Evolutionary conservation across 2,888 invertebrate genomes (phyloP).

Genomic region (Aporophyla nigra): DNA sequence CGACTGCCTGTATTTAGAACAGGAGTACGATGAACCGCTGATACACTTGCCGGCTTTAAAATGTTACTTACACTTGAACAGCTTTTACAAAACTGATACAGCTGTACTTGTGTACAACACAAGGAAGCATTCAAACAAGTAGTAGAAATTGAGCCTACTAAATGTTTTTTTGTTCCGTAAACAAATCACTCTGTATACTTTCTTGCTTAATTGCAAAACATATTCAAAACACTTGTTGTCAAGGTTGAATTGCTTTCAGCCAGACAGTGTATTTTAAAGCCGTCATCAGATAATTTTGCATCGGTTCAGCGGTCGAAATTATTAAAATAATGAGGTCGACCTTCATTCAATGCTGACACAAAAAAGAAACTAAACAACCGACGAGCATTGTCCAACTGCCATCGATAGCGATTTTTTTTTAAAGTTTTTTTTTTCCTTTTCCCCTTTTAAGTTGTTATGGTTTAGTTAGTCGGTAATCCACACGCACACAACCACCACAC

Average conservation of each 20-base stretch:
- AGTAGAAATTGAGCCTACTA: slow-evolving; percentile 6
- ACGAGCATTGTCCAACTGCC: slow-evolving; percentile 76
- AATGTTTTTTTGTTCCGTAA: background rate
- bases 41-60: slow-evolving; percentile 54
- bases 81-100: slow-evolving; percentile 42
- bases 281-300: slow-evolving; percentile 66
- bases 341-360: slow-evolving; percentile 74
- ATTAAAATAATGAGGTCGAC: slow-evolving; percentile 83
- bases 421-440: slow-evolving; percentile 51
- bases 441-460: slow-evolving; percentile 74
- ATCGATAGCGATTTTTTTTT: slow-evolving; percentile 72
- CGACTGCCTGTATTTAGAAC: slow-evolving; percentile 78
- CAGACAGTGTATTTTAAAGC: slow-evolving; percentile 57
- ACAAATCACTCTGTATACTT: slow-evolving; percentile 21
- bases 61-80: slow-evolving; percentile 51
- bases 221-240: slow-evolving; percentile 49
- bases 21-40: slow-evolving; percentile 76
- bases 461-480: slow-evolving; percentile 83
- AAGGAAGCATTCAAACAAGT: slow-evolving; percentile 5
- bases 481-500: slow-evolving; percentile 89
- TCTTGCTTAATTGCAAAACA: slow-evolving; percentile 48
- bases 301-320: slow-evolving; percentile 74
- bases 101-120: slow-evolving; percentile 37
- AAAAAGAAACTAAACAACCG: slow-evolving; percentile 68
- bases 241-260: slow-evolving; percentile 61